These are phyloP conservation scores for Bugulina stolonifera DNA, from an alignment of 2,888 invertebrate genomes.

Conservation along the genomic window DNA sequence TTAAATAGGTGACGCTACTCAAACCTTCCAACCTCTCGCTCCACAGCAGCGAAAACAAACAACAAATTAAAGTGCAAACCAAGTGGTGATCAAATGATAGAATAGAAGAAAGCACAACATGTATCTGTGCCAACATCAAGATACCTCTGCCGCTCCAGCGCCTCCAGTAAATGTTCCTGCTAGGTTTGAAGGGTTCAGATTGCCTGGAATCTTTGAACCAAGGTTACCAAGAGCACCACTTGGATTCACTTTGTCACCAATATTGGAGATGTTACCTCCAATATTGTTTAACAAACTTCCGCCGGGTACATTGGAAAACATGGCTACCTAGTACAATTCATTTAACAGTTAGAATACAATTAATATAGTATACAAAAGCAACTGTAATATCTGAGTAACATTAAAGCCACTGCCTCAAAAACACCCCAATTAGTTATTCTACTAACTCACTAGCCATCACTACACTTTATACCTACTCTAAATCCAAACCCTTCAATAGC, in stretches of 20 bases:
- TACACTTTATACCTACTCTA: too few relatives aligned
- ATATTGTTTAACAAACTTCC: constrained; percentile 18
- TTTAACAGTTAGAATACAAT: not conserved
- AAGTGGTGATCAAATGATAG: not conserved
- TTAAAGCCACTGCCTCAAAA: not conserved
- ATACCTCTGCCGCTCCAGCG: not conserved
- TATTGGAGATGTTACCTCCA: constrained; percentile 11
- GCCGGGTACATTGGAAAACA: constrained; percentile 18
- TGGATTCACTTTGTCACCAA: constrained; percentile 17
- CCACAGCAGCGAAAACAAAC: too few relatives aligned
- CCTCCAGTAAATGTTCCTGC: constrained; percentile 4
- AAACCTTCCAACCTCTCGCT: too few relatives aligned
- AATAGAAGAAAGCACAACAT: not conserved
- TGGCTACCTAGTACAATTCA: not conserved
- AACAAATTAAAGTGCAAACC: too few relatives aligned
- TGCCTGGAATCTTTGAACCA: constrained; percentile 21
- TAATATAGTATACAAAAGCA: not conserved
- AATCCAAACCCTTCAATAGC: too few relatives aligned
- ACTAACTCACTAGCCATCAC: not conserved
- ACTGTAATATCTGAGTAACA: not conserved
- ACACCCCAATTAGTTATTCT: not conserved
- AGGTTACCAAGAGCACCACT: constrained; percentile 7
- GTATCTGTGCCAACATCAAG: not conserved
- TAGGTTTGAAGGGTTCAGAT: constrained; percentile 9
- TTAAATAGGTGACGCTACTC: too few relatives aligned